Conservation (phyloP, 2,113 vertebrate species). For the rabbit (Oryctolagus cuniculus) region DNA sequence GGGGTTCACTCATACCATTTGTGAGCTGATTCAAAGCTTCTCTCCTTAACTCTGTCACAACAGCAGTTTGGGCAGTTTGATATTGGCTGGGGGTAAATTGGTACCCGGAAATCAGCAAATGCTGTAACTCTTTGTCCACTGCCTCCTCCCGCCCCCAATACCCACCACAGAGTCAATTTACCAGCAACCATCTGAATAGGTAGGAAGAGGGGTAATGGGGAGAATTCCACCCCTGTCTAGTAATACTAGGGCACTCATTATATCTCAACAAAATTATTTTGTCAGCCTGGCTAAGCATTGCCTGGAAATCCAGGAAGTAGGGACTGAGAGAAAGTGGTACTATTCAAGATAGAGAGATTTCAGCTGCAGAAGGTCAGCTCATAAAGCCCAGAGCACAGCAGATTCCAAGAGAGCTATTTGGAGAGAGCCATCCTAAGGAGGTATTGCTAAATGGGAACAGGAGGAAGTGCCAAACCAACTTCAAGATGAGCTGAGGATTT, state of each 20-base stretch:
- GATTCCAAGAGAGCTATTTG: neutral
- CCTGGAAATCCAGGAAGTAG: neutral
- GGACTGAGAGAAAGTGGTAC: neutral
- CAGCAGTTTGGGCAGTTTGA: neutral
- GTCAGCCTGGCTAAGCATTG: neutral
- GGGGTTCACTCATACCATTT: neutral
- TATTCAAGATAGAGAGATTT: neutral
- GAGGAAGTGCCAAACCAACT: neutral
- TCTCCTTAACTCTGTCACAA: neutral
- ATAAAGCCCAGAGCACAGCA: neutral
- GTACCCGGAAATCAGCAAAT: neutral
- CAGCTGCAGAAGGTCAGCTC: neutral
- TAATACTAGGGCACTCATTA: neutral
- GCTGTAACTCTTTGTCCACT: neutral
- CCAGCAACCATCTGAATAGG: neutral
- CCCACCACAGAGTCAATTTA: neutral
- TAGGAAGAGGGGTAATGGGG: neutral
- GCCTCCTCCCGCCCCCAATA: too few species aligned
- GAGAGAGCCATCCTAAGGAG: neutral
- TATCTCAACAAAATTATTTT: neutral
- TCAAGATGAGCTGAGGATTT: neutral
- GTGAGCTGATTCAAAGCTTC: neutral
- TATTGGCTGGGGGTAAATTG: neutral
- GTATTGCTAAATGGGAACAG: neutral
- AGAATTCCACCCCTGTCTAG: neutral